Evolutionary conservation across 2,113 vertebrate species (phyloP).

Genomic region (Aptenodytes forsteri): DNA sequence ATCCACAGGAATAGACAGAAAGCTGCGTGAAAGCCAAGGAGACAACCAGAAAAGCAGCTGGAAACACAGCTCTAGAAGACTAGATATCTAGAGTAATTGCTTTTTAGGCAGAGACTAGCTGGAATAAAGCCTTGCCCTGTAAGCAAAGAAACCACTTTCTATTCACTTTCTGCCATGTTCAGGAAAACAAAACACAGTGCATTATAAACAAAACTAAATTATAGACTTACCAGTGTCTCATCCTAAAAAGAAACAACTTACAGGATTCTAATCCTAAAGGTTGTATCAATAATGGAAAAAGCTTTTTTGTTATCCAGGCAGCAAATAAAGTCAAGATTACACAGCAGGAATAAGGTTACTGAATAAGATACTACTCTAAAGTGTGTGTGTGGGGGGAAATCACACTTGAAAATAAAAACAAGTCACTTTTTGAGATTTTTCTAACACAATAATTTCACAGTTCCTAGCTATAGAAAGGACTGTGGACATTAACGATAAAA

Average conservation of each 20-base stretch:
- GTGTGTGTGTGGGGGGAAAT: background rate
- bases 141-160: background rate
- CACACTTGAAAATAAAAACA: background rate
- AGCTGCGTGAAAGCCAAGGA: background rate
- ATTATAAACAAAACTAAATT: background rate
- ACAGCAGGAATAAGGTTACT: background rate
- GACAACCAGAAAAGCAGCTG: slow-evolving; percentile 33
- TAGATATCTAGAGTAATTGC: background rate
- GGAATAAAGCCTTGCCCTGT: slow-evolving; percentile 11
- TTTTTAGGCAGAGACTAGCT: background rate
- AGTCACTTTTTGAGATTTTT: background rate
- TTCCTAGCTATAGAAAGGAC: background rate
- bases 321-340: background rate
- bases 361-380: background rate
- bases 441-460: background rate
- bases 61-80: slow-evolving; percentile 11
- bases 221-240: background rate
- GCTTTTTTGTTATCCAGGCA: background rate
- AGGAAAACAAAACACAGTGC: background rate
- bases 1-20: background rate
- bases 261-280: background rate
- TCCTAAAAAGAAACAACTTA: background rate
- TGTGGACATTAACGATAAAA: background rate
- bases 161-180: slow-evolving; percentile 1
- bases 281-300: background rate